These are phyloP conservation scores for Lophura nycthemera DNA, from an alignment of 2,113 vertebrate genomes.

Conservation along the genomic window DNA sequence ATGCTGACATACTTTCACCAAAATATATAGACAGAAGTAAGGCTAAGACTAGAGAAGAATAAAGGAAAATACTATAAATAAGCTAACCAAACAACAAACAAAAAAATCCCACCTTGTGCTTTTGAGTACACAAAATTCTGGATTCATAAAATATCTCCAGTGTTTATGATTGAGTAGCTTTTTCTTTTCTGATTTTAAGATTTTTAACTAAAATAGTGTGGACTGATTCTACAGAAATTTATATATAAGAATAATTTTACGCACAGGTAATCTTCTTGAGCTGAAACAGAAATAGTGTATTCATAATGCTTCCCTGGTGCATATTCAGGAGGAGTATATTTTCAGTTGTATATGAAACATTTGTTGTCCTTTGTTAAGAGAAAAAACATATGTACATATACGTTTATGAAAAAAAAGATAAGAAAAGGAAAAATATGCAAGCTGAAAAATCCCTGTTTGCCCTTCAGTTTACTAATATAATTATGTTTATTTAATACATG, in stretches of 20 bases:
- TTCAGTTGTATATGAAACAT: background rate
- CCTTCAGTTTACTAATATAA: background rate
- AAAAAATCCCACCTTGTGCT: background rate
- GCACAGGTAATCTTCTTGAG: background rate
- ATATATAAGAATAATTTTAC: background rate
- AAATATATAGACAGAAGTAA: background rate
- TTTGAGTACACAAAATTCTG: background rate
- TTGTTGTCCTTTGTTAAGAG: background rate
- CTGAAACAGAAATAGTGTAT: background rate
- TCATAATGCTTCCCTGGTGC: background rate
- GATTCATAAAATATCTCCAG: background rate
- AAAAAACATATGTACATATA: background rate
- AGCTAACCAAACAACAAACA: background rate
- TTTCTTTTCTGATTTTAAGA: background rate
- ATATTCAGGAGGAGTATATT: background rate
- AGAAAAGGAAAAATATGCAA: background rate
- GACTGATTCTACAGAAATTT: background rate
- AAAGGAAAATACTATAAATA: background rate
- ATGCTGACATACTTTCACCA: background rate
- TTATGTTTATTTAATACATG: background rate
- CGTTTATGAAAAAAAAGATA: background rate
- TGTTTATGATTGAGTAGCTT: background rate
- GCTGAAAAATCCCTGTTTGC: background rate
- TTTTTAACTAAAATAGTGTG: background rate
- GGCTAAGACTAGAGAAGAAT: background rate